phyloP scores from a whole-genome alignment of 2,113 vertebrate species.

The Paedocypris sp. region DNA sequence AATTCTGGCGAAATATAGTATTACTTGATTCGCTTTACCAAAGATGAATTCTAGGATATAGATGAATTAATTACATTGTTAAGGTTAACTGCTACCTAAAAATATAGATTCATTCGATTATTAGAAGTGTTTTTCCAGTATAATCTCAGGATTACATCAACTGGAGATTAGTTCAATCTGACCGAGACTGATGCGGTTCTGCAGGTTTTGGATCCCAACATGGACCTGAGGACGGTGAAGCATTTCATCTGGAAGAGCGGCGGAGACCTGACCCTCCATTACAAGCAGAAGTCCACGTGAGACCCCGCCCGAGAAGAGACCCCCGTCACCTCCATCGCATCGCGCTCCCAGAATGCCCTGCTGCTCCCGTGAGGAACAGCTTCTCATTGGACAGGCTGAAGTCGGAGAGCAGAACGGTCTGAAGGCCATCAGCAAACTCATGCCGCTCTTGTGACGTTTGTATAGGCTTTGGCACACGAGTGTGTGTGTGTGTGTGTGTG shows the following conservation, averaged over 20 bases:
- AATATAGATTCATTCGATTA: too few species aligned
- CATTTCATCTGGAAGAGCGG: constrained; percentile 98
- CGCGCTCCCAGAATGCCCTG: constrained; percentile 19
- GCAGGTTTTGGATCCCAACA: constrained; percentile 93
- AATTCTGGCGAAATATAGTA: too few species aligned
- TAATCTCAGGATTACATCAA: too few species aligned
- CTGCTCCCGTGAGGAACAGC: too few species aligned
- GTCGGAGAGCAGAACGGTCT: background rate
- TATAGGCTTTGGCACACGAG: background rate
- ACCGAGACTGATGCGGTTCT: background rate
- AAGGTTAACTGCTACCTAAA: too few species aligned
- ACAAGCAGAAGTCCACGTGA: constrained; percentile 85
- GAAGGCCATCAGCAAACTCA: background rate
- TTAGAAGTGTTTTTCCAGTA: too few species aligned
- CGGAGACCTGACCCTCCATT: constrained; percentile 93
- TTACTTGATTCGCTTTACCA: too few species aligned
- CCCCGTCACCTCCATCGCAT: constrained; percentile 4
- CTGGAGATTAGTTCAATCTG: too few species aligned
- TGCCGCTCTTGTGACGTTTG: background rate
- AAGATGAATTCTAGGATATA: too few species aligned
- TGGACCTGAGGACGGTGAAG: constrained; percentile 92
- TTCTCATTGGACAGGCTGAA: background rate
- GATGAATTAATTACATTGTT: too few species aligned
- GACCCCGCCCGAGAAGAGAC: constrained; percentile 39
- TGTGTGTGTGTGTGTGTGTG: background rate